Base-by-base conservation (phyloP, 1,140 invertebrate species). In the Parapsyche elsis region DNA sequence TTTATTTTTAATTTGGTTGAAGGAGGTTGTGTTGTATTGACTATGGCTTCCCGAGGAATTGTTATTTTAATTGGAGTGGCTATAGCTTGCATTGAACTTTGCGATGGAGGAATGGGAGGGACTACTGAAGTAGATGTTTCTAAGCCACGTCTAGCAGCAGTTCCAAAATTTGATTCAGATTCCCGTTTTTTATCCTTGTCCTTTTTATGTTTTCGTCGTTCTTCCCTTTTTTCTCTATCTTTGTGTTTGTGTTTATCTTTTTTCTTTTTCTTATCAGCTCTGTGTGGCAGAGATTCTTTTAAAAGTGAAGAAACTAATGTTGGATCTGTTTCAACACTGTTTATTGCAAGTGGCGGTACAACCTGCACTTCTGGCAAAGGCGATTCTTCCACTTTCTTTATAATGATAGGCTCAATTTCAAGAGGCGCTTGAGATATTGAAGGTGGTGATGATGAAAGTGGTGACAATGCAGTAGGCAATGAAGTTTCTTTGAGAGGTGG, bases 221-320 rank as follows among this genome's bases (percentile, higher is more conserved):
- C 88, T 46, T 89, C 88, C 71, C 88, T 87, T 83, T 88, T 89
- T 84, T 89, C 88, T 45, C 87, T 85, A 81, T 89, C 88, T 83
- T 89, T 89, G 82, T 89, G 88, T 86, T 89, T 89, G 83, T 89
- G 88, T 85, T 89, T 89, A 38, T 89, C 88, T 70, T 89, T 89
- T 83, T 89, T 89, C 84, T 89, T 89, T 80, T 89, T 89, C 76
- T 89, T 88, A 30, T 89, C 88, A 21, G 79, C 61, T 38, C 64
- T 78, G 59, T 81, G 81, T 5, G 81, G 79, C 14, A 89, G 81
- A 61, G 87, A 87, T 75, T 88, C 88, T 80, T 89, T 89, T 1
- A 89, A 83, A n/a, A 89, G 82, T 81, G 87, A 88, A 0, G 88
- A 89, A 5, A 89, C 88, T 70, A 88, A 74, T 0, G 85, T 87